Base-by-base conservation (phyloP, 2,113 vertebrate genomes). In the Zootoca vivipara region DNA sequence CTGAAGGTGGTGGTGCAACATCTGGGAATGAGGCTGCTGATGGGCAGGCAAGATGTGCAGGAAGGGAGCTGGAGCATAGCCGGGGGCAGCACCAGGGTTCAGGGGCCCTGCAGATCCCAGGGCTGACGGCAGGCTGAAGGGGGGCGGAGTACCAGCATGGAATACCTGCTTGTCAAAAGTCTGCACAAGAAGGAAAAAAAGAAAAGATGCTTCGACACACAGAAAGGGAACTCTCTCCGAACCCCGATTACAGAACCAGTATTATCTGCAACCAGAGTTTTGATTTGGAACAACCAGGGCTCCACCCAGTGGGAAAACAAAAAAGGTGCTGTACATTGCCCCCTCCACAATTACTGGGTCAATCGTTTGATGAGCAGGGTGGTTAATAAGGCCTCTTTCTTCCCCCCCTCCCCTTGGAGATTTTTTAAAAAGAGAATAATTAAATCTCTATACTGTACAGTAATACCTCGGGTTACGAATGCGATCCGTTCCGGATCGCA, bases 141-240 rank as follows among this genome's bases (percentile, higher is more conserved):
- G 98, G 85, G 99, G 98, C 0, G 98, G 98, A 0, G 99, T 98
- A 81, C 98, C 98, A 4, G 99, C 97, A 1, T 99, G 98, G 96
- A 99, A 99, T 95, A 98, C 98, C 97, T 99, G 99, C 95, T 99
- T 99, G 95, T 99, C 99, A 95, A 98, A 99, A 0, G 98, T 96
- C 99, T 99, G 95, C 7, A 35, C 0, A 0, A 52, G 5, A 80
- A 1, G 26, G 52, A 90, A 12, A 2, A 0, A 87, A 35, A 91
- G 12, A 85, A 30, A 1, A 22, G 0, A 1, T 20, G 33, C 8
- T 10, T 16, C 3, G 28, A 35, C 24, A 30, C 26, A 2, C 1
- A 22, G 40, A 28, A 56, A 24, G 1, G 8, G n/a, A 2, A 18
- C 33, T 7, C 22, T 38, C 20, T 24, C 9, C 10, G 3, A 9